These are phyloP conservation scores for Margaritifera margaritifera DNA, from an alignment of 2,888 invertebrate species.

Conservation along the genomic window DNA sequence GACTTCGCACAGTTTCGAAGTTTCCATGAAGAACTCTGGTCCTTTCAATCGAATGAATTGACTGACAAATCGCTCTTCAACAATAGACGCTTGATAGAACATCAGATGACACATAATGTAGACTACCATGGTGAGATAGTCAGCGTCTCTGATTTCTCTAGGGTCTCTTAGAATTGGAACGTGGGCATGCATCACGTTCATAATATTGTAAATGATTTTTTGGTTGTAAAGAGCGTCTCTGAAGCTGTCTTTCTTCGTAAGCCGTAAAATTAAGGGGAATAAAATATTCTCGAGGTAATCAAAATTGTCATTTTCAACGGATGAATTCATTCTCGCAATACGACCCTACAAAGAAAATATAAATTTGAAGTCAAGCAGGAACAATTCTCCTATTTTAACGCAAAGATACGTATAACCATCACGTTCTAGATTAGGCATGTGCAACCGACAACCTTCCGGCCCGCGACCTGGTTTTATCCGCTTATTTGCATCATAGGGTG, in stretches of 20 bases:
- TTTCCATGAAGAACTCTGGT: constrained; percentile 47
- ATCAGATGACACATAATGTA: constrained; percentile 40
- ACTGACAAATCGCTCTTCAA: constrained; percentile 47
- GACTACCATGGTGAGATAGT: too few relatives aligned
- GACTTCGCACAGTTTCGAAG: constrained; percentile 35
- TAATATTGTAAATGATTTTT: constrained; percentile 39
- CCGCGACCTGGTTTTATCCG: too few relatives aligned
- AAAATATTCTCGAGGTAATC: constrained; percentile 25
- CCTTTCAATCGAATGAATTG: constrained; percentile 51
- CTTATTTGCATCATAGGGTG: too few relatives aligned
- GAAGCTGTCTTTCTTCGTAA: constrained; percentile 26
- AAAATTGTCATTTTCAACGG: constrained; percentile 22
- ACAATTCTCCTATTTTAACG: too few relatives aligned
- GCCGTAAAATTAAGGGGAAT: constrained; percentile 31
- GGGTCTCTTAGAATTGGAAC: constrained; percentile 27
- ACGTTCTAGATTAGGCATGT: too few relatives aligned
- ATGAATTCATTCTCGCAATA: constrained; percentile 7
- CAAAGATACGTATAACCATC: too few relatives aligned
- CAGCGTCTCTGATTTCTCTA: constrained; percentile 19
- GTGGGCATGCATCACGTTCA: constrained; percentile 30
- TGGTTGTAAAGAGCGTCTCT: constrained; percentile 38
- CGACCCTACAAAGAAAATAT: too few relatives aligned
- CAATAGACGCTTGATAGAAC: constrained; percentile 31
- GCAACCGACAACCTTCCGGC: too few relatives aligned
- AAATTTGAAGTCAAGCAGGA: too few relatives aligned